A percentile compares a stretch with the other conserved stretches of the same genome.
phyloP scores from a whole-genome alignment of 2,797 vertebrate species.

The Pseudochaenichthys georgianus region DNA sequence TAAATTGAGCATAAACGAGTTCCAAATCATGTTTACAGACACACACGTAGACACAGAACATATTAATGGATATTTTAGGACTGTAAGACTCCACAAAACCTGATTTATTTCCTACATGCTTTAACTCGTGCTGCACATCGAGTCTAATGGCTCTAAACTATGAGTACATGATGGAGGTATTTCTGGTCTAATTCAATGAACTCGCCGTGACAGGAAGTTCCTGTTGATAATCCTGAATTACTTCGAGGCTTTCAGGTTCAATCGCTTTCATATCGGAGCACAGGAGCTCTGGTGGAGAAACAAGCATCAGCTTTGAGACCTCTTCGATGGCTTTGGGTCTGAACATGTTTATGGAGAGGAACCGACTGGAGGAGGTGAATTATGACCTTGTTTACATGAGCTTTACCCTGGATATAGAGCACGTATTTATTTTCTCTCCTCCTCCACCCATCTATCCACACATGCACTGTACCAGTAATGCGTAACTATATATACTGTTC shows the following conservation, averaged over 20 bases:
- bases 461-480: constrained; percentile 24
- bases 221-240: constrained; percentile 11
- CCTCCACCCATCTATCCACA: constrained; percentile 18
- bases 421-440: constrained; percentile 38
- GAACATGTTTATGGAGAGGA: constrained; percentile 40
- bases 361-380: constrained; percentile 34
- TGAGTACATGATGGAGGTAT: background rate
- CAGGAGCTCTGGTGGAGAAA: constrained; percentile 2
- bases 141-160: too few relatives aligned
- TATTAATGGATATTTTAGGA: too few relatives aligned
- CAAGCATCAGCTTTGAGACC: background rate
- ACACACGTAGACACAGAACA: too few relatives aligned
- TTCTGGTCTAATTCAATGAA: constrained; percentile 5
- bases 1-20: too few relatives aligned
- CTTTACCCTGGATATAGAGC: constrained; percentile 27
- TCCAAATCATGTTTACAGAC: too few relatives aligned
- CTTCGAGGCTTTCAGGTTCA: background rate
- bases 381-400: constrained; percentile 34
- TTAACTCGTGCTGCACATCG: too few relatives aligned
- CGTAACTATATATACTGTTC: constrained; percentile 24
- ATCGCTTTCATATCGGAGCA: background rate
- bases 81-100: too few relatives aligned
- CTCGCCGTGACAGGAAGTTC: constrained; percentile 12
- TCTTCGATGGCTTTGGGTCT: constrained; percentile 28
- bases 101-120: too few relatives aligned